These are phyloP conservation scores for Cotesia chilonis DNA, from an alignment of 1,140 invertebrate genomes.

Conservation along the genomic window DNA sequence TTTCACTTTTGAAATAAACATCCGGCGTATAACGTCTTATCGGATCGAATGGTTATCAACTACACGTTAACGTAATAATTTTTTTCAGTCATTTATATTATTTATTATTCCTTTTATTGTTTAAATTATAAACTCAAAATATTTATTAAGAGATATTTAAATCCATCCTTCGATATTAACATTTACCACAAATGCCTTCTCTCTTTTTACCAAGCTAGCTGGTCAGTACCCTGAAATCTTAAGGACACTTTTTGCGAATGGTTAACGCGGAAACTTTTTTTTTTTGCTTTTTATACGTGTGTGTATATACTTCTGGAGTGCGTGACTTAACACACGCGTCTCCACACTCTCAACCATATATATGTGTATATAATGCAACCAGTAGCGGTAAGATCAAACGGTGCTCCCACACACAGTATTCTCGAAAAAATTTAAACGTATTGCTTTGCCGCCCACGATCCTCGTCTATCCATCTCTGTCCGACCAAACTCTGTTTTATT, in stretches of 20 bases:
- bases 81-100: constrained; percentile 9
- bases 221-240: too few species aligned
- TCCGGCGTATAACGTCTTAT: constrained; percentile 59
- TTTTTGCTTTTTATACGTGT: constrained; percentile 19
- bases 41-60: constrained; percentile 54
- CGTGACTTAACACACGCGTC: constrained; percentile 26
- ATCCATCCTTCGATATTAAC: too few species aligned
- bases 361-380: constrained; percentile 34
- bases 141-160: too few species aligned
- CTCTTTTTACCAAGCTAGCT: too few species aligned
- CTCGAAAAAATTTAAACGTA: constrained; percentile 46
- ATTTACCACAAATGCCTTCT: too few species aligned
- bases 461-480: constrained; percentile 23
- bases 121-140: background rate
- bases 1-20: constrained; percentile 63
- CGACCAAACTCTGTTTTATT: background rate
- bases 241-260: too few species aligned
- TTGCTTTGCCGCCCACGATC: constrained; percentile 34
- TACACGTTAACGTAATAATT: constrained; percentile 51
- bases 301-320: background rate
- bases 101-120: background rate
- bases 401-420: constrained; percentile 46
- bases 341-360: constrained; percentile 28
- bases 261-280: too few species aligned
- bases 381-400: constrained; percentile 49